Percentiles rank a stretch among this genome's conserved stretches.
These are phyloP conservation scores for Leptinotarsa juncta DNA, from an alignment of 2,888 invertebrate genomes.

Conservation along the genomic window DNA sequence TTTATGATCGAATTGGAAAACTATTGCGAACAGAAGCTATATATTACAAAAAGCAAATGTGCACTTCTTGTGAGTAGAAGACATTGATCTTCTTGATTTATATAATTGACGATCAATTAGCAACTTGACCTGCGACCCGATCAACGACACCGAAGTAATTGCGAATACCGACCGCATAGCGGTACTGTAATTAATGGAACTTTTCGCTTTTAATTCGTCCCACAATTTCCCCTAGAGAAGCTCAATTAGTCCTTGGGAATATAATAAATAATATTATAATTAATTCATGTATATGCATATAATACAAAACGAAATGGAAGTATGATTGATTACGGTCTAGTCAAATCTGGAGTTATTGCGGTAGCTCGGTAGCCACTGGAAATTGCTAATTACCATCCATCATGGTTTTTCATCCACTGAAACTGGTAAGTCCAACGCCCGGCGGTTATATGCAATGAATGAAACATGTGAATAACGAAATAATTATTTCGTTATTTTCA, in stretches of 20 bases:
- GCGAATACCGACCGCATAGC: background rate
- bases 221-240: conserved; percentile 4
- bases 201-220: conserved; percentile 14
- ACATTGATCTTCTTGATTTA: background rate
- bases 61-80: background rate
- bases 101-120: conserved; percentile 7
- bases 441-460: conserved; percentile 1
- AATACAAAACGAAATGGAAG: conserved; percentile 25
- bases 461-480: conserved; percentile 3
- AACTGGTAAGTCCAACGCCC: conserved; percentile 12
- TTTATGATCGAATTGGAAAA: no score
- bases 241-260: conserved; percentile 15
- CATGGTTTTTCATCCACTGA: conserved; percentile 21
- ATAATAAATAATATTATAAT: conserved; percentile 18
- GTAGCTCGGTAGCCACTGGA: conserved; percentile 31
- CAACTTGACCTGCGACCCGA: conserved; percentile 17
- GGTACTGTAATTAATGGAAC: background rate
- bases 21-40: no score
- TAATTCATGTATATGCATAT: conserved; percentile 21
- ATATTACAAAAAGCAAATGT: no score
- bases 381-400: conserved; percentile 33
- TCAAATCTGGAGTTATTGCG: conserved; percentile 25
- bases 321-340: conserved; percentile 24
- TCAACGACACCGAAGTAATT: conserved; percentile 13
- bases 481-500: conserved; percentile 2